Conservation (phyloP, 1,140 invertebrate species). For the Neodiprion pinetum region DNA sequence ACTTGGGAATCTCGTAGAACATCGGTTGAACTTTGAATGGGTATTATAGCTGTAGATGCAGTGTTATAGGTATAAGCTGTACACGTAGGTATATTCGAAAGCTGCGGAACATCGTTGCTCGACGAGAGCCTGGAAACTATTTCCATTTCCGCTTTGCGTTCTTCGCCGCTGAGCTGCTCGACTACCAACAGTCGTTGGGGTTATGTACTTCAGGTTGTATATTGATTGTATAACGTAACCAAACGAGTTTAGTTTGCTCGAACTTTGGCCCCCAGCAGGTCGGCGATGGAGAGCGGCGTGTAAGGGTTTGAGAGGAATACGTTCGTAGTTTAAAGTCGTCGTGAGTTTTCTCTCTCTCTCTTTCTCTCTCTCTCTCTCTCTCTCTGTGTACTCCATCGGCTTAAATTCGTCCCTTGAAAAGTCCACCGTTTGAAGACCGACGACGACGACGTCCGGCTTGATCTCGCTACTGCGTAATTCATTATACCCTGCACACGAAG, state of each 20-base stretch:
- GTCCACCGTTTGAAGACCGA: neutral
- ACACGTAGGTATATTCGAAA: neutral
- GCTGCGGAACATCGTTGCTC: neutral
- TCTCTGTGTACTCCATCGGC: neutral
- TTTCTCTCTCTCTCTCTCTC: too few relatives aligned
- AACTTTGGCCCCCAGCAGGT: neutral
- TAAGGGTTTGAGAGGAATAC: neutral
- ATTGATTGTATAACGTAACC: slow-evolving; percentile 7
- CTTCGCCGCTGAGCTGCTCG: neutral
- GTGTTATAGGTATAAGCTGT: too few relatives aligned
- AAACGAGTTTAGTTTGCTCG: slow-evolving; percentile 7
- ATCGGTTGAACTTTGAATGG: neutral
- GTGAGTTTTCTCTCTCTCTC: too few relatives aligned
- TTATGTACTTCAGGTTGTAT: slow-evolving; percentile 3
- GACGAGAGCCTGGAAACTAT: slow-evolving; percentile 2
- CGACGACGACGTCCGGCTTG: too few relatives aligned
- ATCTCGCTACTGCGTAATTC: too few relatives aligned
- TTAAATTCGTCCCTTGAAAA: neutral
- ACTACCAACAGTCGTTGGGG: slow-evolving; percentile 1
- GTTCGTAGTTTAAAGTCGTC: too few relatives aligned
- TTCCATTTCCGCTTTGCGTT: neutral
- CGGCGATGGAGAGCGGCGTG: neutral
- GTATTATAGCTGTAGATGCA: too few relatives aligned
- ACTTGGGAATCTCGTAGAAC: neutral
- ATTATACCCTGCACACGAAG: too few relatives aligned